Conservation (phyloP, 2,888 invertebrate genomes). For the Ashinkailepas kermadecensis region DNA sequence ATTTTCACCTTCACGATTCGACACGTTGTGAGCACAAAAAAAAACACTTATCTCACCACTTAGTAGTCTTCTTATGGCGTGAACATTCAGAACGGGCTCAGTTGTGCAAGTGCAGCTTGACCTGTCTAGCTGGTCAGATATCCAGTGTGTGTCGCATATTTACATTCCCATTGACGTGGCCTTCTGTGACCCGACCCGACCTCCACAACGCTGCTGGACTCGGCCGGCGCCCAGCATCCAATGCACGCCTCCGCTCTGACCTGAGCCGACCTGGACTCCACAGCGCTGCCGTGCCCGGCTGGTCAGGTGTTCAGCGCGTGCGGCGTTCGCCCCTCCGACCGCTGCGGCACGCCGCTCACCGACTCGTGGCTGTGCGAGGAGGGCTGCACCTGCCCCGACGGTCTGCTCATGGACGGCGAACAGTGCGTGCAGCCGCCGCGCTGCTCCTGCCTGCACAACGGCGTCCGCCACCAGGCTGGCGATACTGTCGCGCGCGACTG, state of each 20-base stretch:
- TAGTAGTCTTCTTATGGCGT: too few relatives aligned
- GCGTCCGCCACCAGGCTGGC: constrained; percentile 64
- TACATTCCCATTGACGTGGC: too few relatives aligned
- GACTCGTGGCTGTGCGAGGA: constrained; percentile 61
- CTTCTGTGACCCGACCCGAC: too few relatives aligned
- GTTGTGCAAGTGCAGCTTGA: too few relatives aligned
- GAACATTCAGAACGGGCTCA: too few relatives aligned
- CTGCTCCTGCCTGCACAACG: constrained; percentile 73
- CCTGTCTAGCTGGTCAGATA: too few relatives aligned
- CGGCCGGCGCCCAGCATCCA: too few relatives aligned
- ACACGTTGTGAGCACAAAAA: too few relatives aligned
- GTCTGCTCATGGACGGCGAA: constrained; percentile 59
- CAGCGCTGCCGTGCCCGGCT: constrained; percentile 67
- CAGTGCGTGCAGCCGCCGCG: constrained; percentile 60
- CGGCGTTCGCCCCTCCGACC: constrained; percentile 62
- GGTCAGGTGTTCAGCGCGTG: constrained; percentile 71
- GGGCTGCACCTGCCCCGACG: constrained; percentile 80
- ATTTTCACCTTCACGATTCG: too few relatives aligned
- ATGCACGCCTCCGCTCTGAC: background rate
- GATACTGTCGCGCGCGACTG: constrained; percentile 71
- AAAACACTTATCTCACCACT: too few relatives aligned
- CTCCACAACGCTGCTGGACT: too few relatives aligned
- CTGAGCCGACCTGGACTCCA: background rate
- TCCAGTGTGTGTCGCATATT: too few relatives aligned
- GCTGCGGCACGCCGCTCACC: constrained; percentile 54